Base-by-base conservation (phyloP, 2,888 invertebrate genomes). In the Podotricha telesiphe region DNA sequence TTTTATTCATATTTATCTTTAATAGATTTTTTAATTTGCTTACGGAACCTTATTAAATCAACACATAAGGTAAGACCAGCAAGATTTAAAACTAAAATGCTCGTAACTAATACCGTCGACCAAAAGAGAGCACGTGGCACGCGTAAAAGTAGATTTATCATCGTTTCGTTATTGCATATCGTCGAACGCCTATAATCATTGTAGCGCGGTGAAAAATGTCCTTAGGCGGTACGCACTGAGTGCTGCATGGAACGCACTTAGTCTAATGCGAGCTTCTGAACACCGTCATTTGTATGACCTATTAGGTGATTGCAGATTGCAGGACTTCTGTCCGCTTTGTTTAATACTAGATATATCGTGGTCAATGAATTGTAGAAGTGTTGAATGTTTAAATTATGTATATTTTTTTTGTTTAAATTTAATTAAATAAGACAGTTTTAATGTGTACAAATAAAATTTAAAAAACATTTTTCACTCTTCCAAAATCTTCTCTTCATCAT, bases 101-200 rank as follows among this genome's bases (percentile, higher is more conserved):
- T 17, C 7, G 8, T 45, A 67, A 53, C 20, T 28, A 51, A 42
- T 69, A 51, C 50, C 67, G 65, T 73, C 47, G 51, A 62, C 63
- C 63, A 65, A 64, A 71, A 64, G 53, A 65, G 61, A 72, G 74
- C 81, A 84, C 85, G 85, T 87, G 86, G 86, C 82, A 82, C 82
- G 80, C n/a, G n/a, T 77, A 76, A 79, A 72, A 76, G 76, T 81
- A 78, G 88, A 88, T 84, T 86, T 86, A 89, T 89, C 88, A 84
- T 77, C 82, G 86, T 86, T 89, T 88, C 87, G 89, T 86, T 83
- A 82, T 82, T 78, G 81, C 84, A 89, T 88, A 86, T 85, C 82
- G 85, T 86, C 88, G 88, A 87, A 89, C 86, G 86, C 84, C 87
- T 85, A 88, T 88, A 88, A 91, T 89, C 77, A 76, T 77, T 75